Conservation (phyloP, 2,113 vertebrate species). For the Phalacrocorax aristotelis region DNA sequence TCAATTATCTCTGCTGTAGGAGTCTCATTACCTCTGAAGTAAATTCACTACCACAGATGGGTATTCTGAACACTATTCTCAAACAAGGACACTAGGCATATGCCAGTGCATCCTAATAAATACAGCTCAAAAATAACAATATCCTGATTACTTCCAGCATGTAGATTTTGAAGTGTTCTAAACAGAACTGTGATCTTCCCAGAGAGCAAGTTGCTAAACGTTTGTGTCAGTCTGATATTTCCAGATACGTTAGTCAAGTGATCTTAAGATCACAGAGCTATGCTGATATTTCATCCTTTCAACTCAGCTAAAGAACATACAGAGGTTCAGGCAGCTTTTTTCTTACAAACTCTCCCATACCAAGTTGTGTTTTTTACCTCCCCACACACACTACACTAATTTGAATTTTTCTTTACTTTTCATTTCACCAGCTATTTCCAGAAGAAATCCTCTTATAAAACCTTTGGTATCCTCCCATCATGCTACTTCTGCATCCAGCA, state of each 20-base stretch:
- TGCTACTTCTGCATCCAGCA: not conserved
- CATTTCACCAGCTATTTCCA: not conserved
- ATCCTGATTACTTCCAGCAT: not conserved
- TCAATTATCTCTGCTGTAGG: not conserved
- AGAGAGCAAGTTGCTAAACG: not conserved
- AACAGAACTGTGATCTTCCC: not conserved
- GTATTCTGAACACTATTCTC: not conserved
- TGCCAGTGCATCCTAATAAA: not conserved
- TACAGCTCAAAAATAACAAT: not conserved
- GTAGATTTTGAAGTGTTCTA: accelerated
- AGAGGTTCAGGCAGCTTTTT: not conserved
- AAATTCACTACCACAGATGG: not conserved
- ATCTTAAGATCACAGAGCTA: not conserved
- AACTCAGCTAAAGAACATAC: not conserved
- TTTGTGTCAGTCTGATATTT: not conserved
- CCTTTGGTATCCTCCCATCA: not conserved
- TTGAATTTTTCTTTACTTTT: not conserved
- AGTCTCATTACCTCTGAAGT: not conserved
- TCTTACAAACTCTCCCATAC: not conserved
- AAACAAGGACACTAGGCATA: not conserved
- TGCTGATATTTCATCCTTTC: not conserved
- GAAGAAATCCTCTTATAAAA: not conserved
- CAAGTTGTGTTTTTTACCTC: not conserved
- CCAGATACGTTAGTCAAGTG: not conserved
- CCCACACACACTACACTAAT: not conserved